A percentile compares a stretch with the other conserved stretches of the same genome.
phyloP scores from a whole-genome alignment of 2,797 vertebrate species.

The Labroides dimidiatus region DNA sequence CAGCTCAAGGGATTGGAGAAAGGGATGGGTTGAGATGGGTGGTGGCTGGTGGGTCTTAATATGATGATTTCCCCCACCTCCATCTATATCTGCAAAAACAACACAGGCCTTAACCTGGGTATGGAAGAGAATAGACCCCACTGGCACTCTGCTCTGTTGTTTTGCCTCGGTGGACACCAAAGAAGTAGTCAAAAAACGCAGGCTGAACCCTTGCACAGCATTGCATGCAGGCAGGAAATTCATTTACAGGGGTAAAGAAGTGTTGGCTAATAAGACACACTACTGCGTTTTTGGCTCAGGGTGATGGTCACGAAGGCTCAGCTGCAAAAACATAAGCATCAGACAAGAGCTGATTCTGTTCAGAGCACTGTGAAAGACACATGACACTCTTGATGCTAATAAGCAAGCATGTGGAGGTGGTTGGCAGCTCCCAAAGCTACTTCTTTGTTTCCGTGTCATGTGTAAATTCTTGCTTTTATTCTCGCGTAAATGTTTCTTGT shows the following conservation, averaged over 20 bases:
- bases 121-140: background rate
- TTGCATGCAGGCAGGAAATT: slow-evolving; percentile 32
- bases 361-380: slow-evolving; percentile 46
- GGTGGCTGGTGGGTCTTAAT: background rate
- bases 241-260: slow-evolving; percentile 23
- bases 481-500: slow-evolving; percentile 18
- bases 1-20: slow-evolving; percentile 40
- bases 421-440: slow-evolving; percentile 33
- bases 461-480: slow-evolving; percentile 27
- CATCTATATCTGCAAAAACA: slow-evolving; percentile 2
- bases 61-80: slow-evolving; percentile 16
- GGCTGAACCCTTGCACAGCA: slow-evolving; percentile 37
- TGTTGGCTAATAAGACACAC: slow-evolving; percentile 17
- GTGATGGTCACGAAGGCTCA: slow-evolving; percentile 18
- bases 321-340: slow-evolving; percentile 29
- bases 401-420: slow-evolving; percentile 53
- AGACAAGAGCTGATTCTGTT: slow-evolving; percentile 51
- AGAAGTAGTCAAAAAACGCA: slow-evolving; percentile 19
- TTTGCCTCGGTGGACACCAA: slow-evolving; percentile 24
- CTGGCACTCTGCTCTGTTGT: slow-evolving; percentile 18
- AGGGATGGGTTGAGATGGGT: slow-evolving; percentile 2
- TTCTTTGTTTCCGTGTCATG: slow-evolving; percentile 14
- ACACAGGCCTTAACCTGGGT: background rate
- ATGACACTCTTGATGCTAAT: slow-evolving; percentile 58
- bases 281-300: slow-evolving; percentile 22